These are phyloP conservation scores for Chloropsis cyanopogon DNA, from an alignment of 2,113 vertebrate species.

Conservation along the genomic window DNA sequence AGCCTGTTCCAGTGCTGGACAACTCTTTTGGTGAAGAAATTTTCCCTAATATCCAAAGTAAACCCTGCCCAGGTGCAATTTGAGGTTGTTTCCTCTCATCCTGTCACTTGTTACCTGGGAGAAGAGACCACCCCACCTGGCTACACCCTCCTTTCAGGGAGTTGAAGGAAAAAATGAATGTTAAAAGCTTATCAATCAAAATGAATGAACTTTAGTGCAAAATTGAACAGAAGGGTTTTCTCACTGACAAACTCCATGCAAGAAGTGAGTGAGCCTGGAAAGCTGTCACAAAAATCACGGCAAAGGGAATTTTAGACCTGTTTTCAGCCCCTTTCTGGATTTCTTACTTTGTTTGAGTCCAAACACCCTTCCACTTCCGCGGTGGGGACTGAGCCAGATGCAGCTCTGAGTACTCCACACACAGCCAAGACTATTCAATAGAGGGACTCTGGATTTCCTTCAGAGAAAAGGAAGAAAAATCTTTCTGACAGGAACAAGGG, in stretches of 20 bases:
- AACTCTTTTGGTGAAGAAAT: neutral
- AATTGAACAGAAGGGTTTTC: neutral
- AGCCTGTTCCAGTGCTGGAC: neutral
- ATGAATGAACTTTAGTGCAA: neutral
- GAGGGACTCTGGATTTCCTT: neutral
- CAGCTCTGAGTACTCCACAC: neutral
- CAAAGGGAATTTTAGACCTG: neutral
- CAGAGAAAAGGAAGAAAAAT: neutral
- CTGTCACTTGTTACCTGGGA: neutral
- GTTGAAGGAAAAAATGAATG: neutral
- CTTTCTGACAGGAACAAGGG: neutral
- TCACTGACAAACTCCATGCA: neutral
- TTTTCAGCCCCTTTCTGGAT: neutral
- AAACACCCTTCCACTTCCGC: rapidly evolving
- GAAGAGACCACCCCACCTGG: neutral
- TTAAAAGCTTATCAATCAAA: neutral
- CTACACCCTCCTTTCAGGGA: neutral
- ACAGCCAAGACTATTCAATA: rapidly evolving
- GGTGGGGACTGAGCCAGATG: neutral
- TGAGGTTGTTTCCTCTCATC: neutral
- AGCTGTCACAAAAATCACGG: neutral
- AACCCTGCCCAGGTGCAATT: neutral
- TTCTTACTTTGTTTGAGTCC: neutral
- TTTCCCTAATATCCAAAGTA: neutral
- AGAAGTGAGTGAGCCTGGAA: neutral